Evolutionary conservation across 2,797 vertebrate species (phyloP), one percentile per base, ranked within the genome.

Genomic region (Clarias pachynema): DNA sequence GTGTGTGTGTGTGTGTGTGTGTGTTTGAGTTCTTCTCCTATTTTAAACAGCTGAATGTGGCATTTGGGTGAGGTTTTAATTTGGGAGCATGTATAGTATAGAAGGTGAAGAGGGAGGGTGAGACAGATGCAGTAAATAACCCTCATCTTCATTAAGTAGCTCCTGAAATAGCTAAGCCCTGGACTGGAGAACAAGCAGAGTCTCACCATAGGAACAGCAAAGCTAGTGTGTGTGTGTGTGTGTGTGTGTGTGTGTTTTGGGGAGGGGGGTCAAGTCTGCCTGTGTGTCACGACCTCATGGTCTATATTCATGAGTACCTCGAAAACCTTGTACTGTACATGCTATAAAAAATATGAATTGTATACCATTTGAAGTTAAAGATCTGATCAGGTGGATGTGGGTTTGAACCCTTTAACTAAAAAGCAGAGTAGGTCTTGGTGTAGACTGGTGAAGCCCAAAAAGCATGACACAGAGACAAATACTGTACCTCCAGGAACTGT

Each of bases 401-500:
- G 12, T 79, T 62, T 60, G 29, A 79, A 79, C 24, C 15, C n/a
- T 15, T 49, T 15, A 63, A 79, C 24, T 65, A 24, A 1, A 49
- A 79, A 63, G 4, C 37, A 79, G n/a, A 49, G 24, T 34, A 63
- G 31, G 15, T 79, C 22, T 63, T 16, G 8, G 40, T 68, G 44
- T 66, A 66, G n/a, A 60, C 2, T 78, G 57, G 29, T 24, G 31
- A 60, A 60, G 53, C 40, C 5, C 14, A 24, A 49, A 2, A 70
- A 10, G 6, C 15, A 37, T 22, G 34, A 72, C 7, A 44, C 44
- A 1, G 8, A 74, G 40, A 29, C 70, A 63, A 87, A 34, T 93
- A n/a, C n/a, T n/a, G n/a, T n/a, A 99, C 97, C 97, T 99, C 97
- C n/a, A 99, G 94, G 91, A 99, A 98, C 40, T 99, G 97, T 3